Evolutionary conservation across 2,797 vertebrate species (phyloP).

Genomic region (Scleropages formosus): DNA sequence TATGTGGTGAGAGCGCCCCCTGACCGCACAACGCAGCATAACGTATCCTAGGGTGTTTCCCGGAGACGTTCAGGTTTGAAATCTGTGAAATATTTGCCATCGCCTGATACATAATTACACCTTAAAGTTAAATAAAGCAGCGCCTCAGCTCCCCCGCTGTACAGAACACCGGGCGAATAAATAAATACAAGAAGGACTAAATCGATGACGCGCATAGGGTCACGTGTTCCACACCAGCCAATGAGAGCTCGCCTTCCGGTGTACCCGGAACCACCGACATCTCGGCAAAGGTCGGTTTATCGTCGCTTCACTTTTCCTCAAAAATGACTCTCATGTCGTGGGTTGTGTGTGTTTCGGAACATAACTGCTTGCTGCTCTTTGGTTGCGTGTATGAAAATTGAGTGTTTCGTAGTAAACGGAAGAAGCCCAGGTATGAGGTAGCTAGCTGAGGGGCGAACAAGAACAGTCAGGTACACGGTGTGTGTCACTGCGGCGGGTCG

Average conservation of each 20-base stretch:
- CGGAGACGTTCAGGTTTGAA: too few species aligned
- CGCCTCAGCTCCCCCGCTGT: not conserved
- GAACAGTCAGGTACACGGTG: too few species aligned
- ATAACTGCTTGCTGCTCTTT: not conserved
- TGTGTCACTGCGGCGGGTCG: conserved; percentile 1
- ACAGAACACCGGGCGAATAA: not conserved
- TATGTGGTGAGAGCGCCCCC: not conserved
- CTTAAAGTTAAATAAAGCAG: not conserved
- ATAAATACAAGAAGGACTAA: not conserved
- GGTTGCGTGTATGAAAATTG: not conserved
- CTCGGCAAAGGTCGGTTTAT: conserved; percentile 23
- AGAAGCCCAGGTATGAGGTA: not conserved
- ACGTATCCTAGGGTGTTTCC: too few species aligned
- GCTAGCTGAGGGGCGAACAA: conserved; percentile 5
- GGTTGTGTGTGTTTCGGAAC: conserved; percentile 2
- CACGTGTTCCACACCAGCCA: conserved; percentile 32
- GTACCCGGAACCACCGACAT: conserved; percentile 33
- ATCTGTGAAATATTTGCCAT: too few species aligned
- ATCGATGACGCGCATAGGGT: conserved; percentile 16
- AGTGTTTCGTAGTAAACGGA: too few species aligned
- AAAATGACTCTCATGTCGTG: not conserved
- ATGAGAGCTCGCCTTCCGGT: not conserved
- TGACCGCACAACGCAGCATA: not conserved
- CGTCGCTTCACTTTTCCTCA: conserved; percentile 14
- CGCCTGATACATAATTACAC: not conserved